Evolutionary conservation across 2,888 invertebrate species (phyloP).

Genomic region (Glomeris marginata): DNA sequence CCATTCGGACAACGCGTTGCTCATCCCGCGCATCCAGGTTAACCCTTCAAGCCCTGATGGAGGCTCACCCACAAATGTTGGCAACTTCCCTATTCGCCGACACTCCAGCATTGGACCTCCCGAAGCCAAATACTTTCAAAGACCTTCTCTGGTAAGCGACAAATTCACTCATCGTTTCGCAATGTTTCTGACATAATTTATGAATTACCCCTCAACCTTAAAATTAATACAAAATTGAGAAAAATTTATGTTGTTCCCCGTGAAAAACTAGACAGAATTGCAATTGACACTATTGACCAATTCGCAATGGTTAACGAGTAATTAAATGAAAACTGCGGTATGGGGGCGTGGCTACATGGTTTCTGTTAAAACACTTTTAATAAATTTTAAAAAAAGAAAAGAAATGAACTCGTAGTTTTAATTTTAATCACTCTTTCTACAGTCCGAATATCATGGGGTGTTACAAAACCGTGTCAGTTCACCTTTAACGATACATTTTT

Average conservation of each 20-base stretch:
- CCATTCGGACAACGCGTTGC: constrained; percentile 78
- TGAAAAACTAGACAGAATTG: background rate
- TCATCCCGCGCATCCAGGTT: constrained; percentile 68
- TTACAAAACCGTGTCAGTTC: too few relatives aligned
- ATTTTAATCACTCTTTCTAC: too few relatives aligned
- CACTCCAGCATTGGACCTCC: constrained; percentile 86
- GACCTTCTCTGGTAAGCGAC: constrained; percentile 63
- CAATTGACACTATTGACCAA: too few relatives aligned
- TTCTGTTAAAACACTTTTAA: too few relatives aligned
- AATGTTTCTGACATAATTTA: background rate
- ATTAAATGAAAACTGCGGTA: too few relatives aligned
- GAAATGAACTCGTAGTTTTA: too few relatives aligned
- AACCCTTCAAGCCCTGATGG: constrained; percentile 70
- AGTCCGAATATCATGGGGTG: too few relatives aligned
- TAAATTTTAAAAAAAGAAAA: too few relatives aligned
- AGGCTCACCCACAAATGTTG: constrained; percentile 36
- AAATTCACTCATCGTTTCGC: background rate
- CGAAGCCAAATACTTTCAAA: constrained; percentile 34
- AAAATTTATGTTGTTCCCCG: background rate
- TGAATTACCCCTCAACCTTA: background rate
- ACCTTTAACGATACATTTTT: background rate
- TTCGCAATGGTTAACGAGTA: too few relatives aligned
- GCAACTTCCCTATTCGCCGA: constrained; percentile 62
- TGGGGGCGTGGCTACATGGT: too few relatives aligned
- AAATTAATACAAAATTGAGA: background rate